phyloP scores from a whole-genome alignment of 2,113 vertebrate species.

The Stictonetta naevosa region DNA sequence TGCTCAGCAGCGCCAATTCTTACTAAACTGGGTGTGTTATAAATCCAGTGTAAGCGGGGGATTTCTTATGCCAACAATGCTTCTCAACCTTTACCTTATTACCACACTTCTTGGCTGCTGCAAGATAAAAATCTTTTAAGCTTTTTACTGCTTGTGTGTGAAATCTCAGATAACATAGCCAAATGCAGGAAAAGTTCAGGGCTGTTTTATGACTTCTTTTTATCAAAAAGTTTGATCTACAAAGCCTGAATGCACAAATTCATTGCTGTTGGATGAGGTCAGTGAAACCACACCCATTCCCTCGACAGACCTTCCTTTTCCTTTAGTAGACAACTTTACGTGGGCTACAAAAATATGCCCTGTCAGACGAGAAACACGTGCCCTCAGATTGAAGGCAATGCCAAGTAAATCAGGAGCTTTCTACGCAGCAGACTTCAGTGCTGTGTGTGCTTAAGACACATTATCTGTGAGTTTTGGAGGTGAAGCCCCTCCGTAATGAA shows the following conservation, averaged over 20 bases:
- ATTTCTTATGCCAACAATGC: constrained; percentile 70
- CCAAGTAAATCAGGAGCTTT: constrained; percentile 39
- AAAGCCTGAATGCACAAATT: constrained; percentile 8
- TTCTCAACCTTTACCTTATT: constrained; percentile 79
- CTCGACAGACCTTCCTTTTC: constrained; percentile 23
- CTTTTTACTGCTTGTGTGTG: constrained; percentile 46
- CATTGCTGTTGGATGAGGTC: constrained; percentile 49
- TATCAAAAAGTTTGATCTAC: constrained; percentile 55
- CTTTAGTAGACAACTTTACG: neutral
- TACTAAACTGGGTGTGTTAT: constrained; percentile 64
- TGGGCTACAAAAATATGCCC: constrained; percentile 22
- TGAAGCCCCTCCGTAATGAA: constrained; percentile 74
- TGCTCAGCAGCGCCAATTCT: constrained; percentile 62
- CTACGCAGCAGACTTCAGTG: neutral
- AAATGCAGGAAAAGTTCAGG: constrained; percentile 59
- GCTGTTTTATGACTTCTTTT: constrained; percentile 26
- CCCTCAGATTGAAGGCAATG: neutral
- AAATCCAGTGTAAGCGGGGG: constrained; percentile 60
- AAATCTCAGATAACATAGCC: constrained; percentile 51
- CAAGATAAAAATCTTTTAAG: constrained; percentile 54
- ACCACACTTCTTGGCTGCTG: constrained; percentile 67
- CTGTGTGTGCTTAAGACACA: constrained; percentile 33
- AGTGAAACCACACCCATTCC: constrained; percentile 52
- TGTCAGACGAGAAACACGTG: constrained; percentile 10
- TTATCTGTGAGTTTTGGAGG: constrained; percentile 63